A percentile compares a stretch with the other conserved stretches of the same genome.
phyloP scores from a whole-genome alignment of 1,140 invertebrate genomes.

The Cyclina sinensis region DNA sequence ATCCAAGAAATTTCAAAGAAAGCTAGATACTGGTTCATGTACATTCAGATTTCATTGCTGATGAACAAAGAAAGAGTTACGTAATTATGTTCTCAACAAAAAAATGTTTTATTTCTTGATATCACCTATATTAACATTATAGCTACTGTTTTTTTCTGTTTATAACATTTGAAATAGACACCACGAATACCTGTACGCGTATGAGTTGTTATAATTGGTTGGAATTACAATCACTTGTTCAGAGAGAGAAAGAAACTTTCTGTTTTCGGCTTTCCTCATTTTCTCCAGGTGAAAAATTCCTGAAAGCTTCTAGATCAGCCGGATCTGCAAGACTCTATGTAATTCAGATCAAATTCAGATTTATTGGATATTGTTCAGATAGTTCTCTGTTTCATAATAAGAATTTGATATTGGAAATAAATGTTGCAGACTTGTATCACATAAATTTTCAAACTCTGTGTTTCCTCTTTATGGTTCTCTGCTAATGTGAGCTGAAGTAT shows the following conservation, averaged over 20 bases:
- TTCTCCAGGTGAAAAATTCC: constrained; percentile 5
- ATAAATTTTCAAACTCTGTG: no score
- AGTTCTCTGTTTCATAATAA: background rate
- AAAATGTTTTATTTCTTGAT: no score
- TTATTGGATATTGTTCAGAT: constrained; percentile 6
- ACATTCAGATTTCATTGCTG: no score
- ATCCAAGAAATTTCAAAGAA: no score
- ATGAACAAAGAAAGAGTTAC: no score
- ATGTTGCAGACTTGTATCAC: background rate
- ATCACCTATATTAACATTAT: no score
- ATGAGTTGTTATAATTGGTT: constrained; percentile 24
- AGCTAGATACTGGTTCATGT: no score
- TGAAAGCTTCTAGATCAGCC: constrained; percentile 3
- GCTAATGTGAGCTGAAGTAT: no score
- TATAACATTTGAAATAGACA: constrained; percentile 1
- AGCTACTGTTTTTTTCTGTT: background rate
- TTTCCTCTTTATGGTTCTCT: no score
- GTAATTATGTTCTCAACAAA: no score
- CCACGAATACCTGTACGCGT: background rate
- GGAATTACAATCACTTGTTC: constrained; percentile 1
- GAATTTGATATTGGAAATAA: constrained; percentile 26
- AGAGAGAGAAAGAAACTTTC: constrained; percentile 5
- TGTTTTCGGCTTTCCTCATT: constrained; percentile 9
- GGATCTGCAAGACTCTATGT: background rate
- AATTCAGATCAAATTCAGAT: constrained; percentile 35